Conservation (phyloP, 2,888 invertebrate species). For the Osmoderma eremita region DNA sequence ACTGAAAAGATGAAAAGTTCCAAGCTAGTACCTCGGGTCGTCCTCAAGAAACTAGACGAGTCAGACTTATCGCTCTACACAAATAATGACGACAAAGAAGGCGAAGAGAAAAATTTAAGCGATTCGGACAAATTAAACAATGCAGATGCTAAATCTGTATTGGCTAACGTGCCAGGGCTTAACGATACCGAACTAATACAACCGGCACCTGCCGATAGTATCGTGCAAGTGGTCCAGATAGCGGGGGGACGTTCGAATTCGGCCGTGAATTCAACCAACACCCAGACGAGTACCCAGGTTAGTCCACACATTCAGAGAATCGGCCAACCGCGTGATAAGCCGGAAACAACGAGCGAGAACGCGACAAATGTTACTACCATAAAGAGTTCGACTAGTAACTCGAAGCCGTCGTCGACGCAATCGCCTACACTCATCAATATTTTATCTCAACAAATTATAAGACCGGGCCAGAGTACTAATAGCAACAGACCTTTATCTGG, state of each 20-base stretch:
- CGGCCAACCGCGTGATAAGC: conserved; percentile 62
- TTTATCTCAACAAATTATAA: conserved; percentile 66
- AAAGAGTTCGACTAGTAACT: conserved; percentile 41
- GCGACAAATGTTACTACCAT: conserved; percentile 42
- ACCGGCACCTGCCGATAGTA: conserved; percentile 63
- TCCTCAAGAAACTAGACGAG: conserved; percentile 50
- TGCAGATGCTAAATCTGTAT: conserved; percentile 59
- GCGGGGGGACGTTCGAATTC: conserved; percentile 56
- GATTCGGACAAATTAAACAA: conserved; percentile 45
- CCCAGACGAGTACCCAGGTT: conserved; percentile 63
- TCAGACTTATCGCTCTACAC: no score
- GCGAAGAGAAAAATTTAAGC: not conserved
- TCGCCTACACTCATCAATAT: conserved; percentile 66
- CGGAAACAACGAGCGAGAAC: conserved; percentile 53
- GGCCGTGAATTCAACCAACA: conserved; percentile 52
- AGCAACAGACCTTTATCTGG: conserved; percentile 51
- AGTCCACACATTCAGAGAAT: conserved; percentile 65
- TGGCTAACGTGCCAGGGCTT: conserved; percentile 68
- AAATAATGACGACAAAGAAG: not conserved
- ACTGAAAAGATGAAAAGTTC: conserved; percentile 35
- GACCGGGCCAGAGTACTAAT: conserved; percentile 53
- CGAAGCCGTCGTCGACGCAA: conserved; percentile 57
- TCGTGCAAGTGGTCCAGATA: conserved; percentile 63
- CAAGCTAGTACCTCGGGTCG: conserved; percentile 50
- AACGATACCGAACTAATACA: conserved; percentile 70